Evolutionary conservation across 2,888 invertebrate species (phyloP).

Genomic region (Parnassius mnemosyne): DNA sequence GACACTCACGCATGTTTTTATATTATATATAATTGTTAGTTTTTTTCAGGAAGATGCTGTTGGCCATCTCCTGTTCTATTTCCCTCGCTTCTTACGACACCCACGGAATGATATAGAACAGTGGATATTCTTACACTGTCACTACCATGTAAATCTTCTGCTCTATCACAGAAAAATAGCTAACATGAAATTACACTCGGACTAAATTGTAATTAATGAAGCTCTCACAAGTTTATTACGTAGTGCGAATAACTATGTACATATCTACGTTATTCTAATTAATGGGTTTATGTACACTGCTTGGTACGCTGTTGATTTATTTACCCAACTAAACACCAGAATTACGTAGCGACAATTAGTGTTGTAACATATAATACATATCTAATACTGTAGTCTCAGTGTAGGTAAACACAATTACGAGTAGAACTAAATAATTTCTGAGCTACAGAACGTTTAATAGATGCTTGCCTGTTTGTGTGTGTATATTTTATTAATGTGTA

Average conservation of each 20-base stretch:
- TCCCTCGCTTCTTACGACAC: no score
- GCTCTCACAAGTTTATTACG: background rate
- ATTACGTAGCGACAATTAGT: conserved; percentile 9
- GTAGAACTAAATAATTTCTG: background rate
- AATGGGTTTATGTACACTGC: conserved; percentile 5
- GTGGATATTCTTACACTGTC: no score
- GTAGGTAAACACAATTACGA: background rate
- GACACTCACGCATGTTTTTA: no score
- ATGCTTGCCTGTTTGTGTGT: background rate
- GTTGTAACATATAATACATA: background rate
- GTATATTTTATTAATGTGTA: background rate
- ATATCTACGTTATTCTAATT: conserved; percentile 6
- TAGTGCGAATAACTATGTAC: conserved; percentile 3
- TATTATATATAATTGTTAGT: no score
- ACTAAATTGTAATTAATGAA: background rate
- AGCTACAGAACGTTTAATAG: background rate
- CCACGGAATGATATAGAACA: no score
- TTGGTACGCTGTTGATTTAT: conserved; percentile 12
- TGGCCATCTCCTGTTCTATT: no score
- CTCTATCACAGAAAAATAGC: no score
- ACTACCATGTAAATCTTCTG: no score
- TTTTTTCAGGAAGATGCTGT: no score
- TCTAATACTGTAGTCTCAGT: background rate
- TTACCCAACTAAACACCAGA: conserved; percentile 12
- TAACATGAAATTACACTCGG: background rate